Evolutionary conservation across 2,797 vertebrate genomes (phyloP), one percentile per base, ranked within the genome.

Genomic region (Platalea minor): DNA sequence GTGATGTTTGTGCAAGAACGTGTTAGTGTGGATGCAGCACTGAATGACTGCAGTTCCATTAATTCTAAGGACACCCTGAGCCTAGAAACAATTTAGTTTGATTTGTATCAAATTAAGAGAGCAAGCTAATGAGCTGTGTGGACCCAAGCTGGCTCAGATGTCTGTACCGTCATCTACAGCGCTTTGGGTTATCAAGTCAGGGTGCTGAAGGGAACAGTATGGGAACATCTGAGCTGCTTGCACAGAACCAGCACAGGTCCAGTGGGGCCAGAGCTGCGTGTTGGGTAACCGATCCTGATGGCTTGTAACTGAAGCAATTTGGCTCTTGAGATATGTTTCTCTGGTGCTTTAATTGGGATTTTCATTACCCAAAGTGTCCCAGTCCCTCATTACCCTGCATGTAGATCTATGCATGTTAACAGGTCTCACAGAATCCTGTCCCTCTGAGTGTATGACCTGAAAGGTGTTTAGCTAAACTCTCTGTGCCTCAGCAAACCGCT

Each of bases 71-170:
- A 85, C 51, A 92, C n/a, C n/a, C 67, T 64, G 68, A 87, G 56
- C 78, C 56, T 91, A 50, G 43, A 70, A 95, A 85, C 70, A 37
- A 57, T 83, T 96, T 91, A 33, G 39, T 60, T 85, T 92, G 84
- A 88, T 94, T 96, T 94, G 72, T 80, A 57, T 68, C 78, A 74
- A 51, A 81, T 78, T 72, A 72, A 86, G 41, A 75, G 89, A 81
- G 26, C 29, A 54, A 85, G 25, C 45, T 92, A 83, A 95, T 80
- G 91, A 93, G 92, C 78, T 92, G 51, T 82, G 64, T 56, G 60
- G 53, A 57, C 68, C n/a, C 48, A 88, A 25, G 68, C 51, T 17
- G 16, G 67, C 74, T 96, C 74, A 31, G 84, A 35, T 92, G 28
- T 33, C 74, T 87, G 24, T 53, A 45, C 41, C 8, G 0, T 83